These are phyloP conservation scores for Lycaon pictus DNA, from an alignment of 2,113 vertebrate species.

Conservation along the genomic window DNA sequence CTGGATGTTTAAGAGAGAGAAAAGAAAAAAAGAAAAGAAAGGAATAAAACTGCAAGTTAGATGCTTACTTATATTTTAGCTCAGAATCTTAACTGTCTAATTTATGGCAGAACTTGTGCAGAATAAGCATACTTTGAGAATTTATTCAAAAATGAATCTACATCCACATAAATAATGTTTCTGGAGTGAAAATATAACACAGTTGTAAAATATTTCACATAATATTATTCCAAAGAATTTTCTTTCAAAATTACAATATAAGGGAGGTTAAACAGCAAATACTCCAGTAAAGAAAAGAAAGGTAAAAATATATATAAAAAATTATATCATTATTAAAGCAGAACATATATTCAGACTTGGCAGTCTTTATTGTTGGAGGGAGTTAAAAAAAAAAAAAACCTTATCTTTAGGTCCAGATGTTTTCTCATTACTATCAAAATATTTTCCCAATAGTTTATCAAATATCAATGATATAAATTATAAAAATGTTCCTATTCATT, in stretches of 20 bases:
- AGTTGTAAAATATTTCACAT: background rate
- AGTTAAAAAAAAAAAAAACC: background rate
- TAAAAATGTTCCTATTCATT: background rate
- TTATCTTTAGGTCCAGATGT: background rate
- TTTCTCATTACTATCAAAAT: background rate
- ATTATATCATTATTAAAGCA: background rate
- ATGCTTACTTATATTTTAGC: background rate
- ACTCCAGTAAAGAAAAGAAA: background rate
- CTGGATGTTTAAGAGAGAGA: background rate
- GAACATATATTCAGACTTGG: background rate
- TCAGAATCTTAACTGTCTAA: slow-evolving; percentile 22
- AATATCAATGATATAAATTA: background rate
- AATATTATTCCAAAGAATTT: background rate
- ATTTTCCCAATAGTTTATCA: background rate
- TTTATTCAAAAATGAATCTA: background rate
- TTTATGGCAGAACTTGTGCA: slow-evolving; percentile 30
- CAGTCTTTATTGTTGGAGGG: background rate
- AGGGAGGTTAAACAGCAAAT: background rate
- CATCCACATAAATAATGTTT: slow-evolving; percentile 23
- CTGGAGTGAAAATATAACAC: background rate
- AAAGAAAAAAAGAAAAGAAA: background rate
- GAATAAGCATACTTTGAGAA: slow-evolving; percentile 32
- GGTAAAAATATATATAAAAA: background rate
- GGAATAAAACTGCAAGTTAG: background rate
- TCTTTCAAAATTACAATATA: background rate